A percentile compares a stretch with the other conserved stretches of the same genome.
Evolutionary conservation across 2,888 invertebrate species (phyloP).

Genomic region (Anaspis maculata): DNA sequence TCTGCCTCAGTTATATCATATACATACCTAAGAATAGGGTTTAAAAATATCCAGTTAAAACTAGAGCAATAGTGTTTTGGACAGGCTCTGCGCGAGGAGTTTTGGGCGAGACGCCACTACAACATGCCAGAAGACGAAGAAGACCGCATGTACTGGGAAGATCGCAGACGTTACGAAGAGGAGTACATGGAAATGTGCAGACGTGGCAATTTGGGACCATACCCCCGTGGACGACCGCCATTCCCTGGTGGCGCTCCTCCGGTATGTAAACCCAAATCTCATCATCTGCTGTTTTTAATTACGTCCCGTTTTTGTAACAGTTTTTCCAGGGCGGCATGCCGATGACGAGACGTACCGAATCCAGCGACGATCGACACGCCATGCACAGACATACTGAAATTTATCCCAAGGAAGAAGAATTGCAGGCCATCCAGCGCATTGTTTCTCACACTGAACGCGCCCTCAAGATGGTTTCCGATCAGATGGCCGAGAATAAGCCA

Average conservation of each 20-base stretch:
- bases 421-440: constrained; percentile 82
- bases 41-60: too few relatives aligned
- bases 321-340: constrained; percentile 44
- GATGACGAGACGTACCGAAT: constrained; percentile 72
- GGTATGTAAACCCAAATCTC: constrained; percentile 28
- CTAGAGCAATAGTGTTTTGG: too few relatives aligned
- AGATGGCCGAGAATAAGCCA: constrained; percentile 57
- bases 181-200: constrained; percentile 68
- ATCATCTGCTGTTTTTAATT: background rate
- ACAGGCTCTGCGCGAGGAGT: constrained; percentile 55
- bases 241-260: constrained; percentile 42
- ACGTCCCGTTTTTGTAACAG: constrained; percentile 42
- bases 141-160: constrained; percentile 83
- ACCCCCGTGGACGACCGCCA: constrained; percentile 40
- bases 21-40: too few relatives aligned
- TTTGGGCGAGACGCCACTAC: constrained; percentile 58
- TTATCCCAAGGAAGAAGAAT: constrained; percentile 85
- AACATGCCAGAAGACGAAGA: constrained; percentile 65
- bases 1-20: too few relatives aligned
- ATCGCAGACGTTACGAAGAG: constrained; percentile 65
- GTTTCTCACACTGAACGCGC: constrained; percentile 91
- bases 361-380: constrained; percentile 94
- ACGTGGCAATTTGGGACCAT: constrained; percentile 53
- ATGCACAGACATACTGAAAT: constrained; percentile 88
- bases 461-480: constrained; percentile 88